Conservation (phyloP, 2,888 invertebrate genomes). For the Dastarcus helophoroides region DNA sequence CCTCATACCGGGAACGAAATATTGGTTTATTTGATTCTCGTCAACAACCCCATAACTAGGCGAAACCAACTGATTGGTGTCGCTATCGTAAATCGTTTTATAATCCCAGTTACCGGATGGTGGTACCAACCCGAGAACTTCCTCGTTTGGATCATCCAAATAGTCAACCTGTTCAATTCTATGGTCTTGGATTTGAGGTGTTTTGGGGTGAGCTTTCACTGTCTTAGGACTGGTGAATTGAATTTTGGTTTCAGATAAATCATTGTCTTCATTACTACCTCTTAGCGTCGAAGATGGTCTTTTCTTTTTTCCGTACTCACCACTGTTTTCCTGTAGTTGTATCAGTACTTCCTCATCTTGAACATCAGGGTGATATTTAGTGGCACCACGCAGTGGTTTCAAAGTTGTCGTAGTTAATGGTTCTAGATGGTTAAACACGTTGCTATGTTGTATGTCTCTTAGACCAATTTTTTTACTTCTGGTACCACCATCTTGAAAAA, state of each 20-base stretch:
- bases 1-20: slow-evolving; percentile 30
- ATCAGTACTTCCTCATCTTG: slow-evolving; percentile 6
- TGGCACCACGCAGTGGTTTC: slow-evolving; percentile 10
- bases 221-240: too few relatives aligned
- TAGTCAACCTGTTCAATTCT: too few relatives aligned
- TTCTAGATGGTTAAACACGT: too few relatives aligned
- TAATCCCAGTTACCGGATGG: slow-evolving; percentile 20
- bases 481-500: too few relatives aligned
- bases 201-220: slow-evolving; percentile 10
- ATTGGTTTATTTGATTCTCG: slow-evolving; percentile 24
- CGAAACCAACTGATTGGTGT: slow-evolving; percentile 11
- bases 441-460: too few relatives aligned
- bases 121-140: slow-evolving; percentile 24
- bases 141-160: slow-evolving; percentile 13
- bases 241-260: not conserved
- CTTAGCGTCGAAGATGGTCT: not conserved
- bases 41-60: slow-evolving; percentile 9
- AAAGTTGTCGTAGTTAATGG: slow-evolving; percentile 6
- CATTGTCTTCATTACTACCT: not conserved
- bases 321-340: slow-evolving; percentile 2
- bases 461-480: slow-evolving; percentile 13
- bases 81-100: slow-evolving; percentile 21
- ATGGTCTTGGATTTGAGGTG: too few relatives aligned
- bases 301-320: slow-evolving; percentile 8
- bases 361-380: slow-evolving; percentile 9